phyloP scores from a whole-genome alignment of 2,113 vertebrate species.

The Drymodes brunneopygia region DNA sequence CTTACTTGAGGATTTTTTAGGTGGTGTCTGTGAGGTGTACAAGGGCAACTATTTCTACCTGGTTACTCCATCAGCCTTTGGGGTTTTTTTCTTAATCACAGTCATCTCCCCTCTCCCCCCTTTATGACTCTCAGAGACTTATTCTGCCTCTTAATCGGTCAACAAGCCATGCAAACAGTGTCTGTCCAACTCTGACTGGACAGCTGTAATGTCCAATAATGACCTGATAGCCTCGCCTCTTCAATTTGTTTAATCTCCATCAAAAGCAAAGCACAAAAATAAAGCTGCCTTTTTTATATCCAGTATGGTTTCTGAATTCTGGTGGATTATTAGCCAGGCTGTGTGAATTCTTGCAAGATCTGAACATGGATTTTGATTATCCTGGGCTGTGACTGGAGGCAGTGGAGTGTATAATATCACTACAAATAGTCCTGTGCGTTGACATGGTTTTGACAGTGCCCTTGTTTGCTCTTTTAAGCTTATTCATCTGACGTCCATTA shows the following conservation, averaged over 20 bases:
- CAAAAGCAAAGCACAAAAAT: slow-evolving; percentile 72
- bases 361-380: slow-evolving; percentile 46
- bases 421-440: slow-evolving; percentile 38
- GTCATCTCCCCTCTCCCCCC: not conserved
- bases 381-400: slow-evolving; percentile 57
- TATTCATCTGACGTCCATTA: slow-evolving; percentile 65
- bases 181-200: slow-evolving; percentile 76
- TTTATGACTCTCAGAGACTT: slow-evolving; percentile 1
- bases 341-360: slow-evolving; percentile 46
- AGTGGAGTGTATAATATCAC: slow-evolving; percentile 61
- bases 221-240: slow-evolving; percentile 69
- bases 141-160: slow-evolving; percentile 60
- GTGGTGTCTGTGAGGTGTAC: not conserved
- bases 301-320: slow-evolving; percentile 55
- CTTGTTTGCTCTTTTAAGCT: slow-evolving; percentile 64
- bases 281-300: slow-evolving; percentile 72
- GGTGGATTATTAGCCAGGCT: slow-evolving; percentile 64
- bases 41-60: not conserved
- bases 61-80: slow-evolving; percentile 1
- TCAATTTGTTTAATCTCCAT: slow-evolving; percentile 78
- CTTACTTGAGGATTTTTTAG: not conserved
- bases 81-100: not conserved
- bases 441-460: slow-evolving; percentile 63
- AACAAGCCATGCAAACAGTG: slow-evolving; percentile 52
- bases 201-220: slow-evolving; percentile 85